Evolutionary conservation across 2,888 invertebrate genomes (phyloP).

Genomic region (Ptychoptera contaminata): DNA sequence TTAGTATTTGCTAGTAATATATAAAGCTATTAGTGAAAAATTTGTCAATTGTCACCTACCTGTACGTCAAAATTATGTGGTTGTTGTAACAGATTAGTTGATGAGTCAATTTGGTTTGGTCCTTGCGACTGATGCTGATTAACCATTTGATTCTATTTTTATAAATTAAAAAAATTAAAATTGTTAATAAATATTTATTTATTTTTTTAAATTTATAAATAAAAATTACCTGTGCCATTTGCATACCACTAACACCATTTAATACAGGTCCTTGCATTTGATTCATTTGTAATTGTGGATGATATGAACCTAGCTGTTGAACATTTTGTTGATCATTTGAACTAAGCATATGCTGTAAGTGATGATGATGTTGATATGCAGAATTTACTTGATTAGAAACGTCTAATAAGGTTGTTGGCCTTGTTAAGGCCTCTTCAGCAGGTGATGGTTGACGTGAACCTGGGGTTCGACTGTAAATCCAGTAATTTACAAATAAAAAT

Average conservation of each 20-base stretch:
- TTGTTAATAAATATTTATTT: neutral
- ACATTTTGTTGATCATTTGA: slow-evolving; percentile 13
- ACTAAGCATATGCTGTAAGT: slow-evolving; percentile 34
- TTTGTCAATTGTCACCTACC: slow-evolving; percentile 35
- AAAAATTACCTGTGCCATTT: slow-evolving; percentile 25
- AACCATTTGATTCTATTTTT: slow-evolving; percentile 27
- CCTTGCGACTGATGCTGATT: slow-evolving; percentile 25
- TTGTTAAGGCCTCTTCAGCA: slow-evolving; percentile 54
- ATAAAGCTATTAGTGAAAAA: neutral
- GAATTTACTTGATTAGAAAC: slow-evolving; percentile 11
- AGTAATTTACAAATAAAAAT: slow-evolving; percentile 5
- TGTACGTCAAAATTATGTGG: slow-evolving; percentile 67
- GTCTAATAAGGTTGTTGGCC: slow-evolving; percentile 33
- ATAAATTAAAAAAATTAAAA: neutral
- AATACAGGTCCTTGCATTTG: slow-evolving; percentile 27
- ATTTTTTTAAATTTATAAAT: neutral
- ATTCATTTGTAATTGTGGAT: slow-evolving; percentile 31
- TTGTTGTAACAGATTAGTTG: slow-evolving; percentile 38
- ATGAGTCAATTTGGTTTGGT: slow-evolving; percentile 32
- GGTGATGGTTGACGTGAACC: slow-evolving; percentile 87
- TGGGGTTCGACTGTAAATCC: slow-evolving; percentile 56
- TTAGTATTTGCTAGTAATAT: slow-evolving; percentile 18
- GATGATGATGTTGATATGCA: slow-evolving; percentile 27
- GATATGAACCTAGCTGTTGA: slow-evolving; percentile 24
- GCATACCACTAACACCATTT: slow-evolving; percentile 29